Evolutionary conservation across 2,888 invertebrate species (phyloP).

Genomic region (Choreutis nemorana): DNA sequence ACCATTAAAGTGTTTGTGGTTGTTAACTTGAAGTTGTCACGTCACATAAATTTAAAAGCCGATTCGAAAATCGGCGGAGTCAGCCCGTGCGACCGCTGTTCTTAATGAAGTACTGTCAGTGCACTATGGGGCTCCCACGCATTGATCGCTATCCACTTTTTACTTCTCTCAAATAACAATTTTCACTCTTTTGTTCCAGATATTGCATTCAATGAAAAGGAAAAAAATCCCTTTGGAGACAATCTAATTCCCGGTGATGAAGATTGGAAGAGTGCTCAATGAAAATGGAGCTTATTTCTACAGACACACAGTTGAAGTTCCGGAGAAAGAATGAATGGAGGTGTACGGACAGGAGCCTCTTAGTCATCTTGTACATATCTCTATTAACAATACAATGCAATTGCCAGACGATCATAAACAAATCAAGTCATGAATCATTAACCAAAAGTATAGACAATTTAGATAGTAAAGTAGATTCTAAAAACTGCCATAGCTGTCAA

Average conservation of each 20-base stretch:
- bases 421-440: slow-evolving; percentile 31
- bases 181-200: slow-evolving; percentile 34
- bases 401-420: slow-evolving; percentile 30
- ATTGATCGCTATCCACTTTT: too few relatives aligned
- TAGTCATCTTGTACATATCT: slow-evolving; percentile 35
- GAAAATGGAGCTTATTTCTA: slow-evolving; percentile 37
- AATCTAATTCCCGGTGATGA: slow-evolving; percentile 35
- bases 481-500: slow-evolving; percentile 55
- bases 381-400: slow-evolving; percentile 27
- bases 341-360: slow-evolving; percentile 21
- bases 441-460: slow-evolving; percentile 38
- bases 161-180: background rate
- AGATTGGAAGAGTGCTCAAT: slow-evolving; percentile 23
- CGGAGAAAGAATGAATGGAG: too few relatives aligned
- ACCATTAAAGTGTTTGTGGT: too few relatives aligned
- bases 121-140: too few relatives aligned
- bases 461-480: slow-evolving; percentile 45
- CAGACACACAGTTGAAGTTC: too few relatives aligned
- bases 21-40: too few relatives aligned
- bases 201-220: slow-evolving; percentile 20
- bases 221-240: slow-evolving; percentile 3
- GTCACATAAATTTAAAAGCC: too few relatives aligned
- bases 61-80: too few relatives aligned
- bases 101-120: too few relatives aligned
- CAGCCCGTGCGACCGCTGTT: too few relatives aligned